Base-by-base conservation (phyloP, 2,888 invertebrate genomes). In the Synergus itoensis region DNA sequence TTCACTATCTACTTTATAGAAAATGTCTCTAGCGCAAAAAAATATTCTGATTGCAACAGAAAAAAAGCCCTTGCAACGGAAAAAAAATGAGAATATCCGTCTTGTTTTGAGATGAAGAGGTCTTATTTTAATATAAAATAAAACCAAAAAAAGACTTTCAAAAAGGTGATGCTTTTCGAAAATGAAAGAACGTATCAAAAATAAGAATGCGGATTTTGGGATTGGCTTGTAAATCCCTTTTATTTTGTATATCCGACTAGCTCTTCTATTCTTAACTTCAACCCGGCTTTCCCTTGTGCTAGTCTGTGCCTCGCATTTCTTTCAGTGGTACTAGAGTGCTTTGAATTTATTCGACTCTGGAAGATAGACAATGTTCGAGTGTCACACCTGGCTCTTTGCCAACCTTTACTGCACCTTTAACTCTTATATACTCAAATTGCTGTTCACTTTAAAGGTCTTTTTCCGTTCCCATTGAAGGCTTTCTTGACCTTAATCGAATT, bases 311-410 rank as follows among this genome's bases (percentile, higher is more conserved):
- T 73, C 73, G 40, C 21, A 48, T 18, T 73, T 53, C 73, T 73
- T 73, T 36, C 16, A 73, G n/a, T 53, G 18, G 53, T 36, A 28
- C n/a, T 73, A 53, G 36, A 53, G 36, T 28, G n/a, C 53, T 73
- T 73, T 73, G 73, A 53, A 73, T 73, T 73, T 73, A 73, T 69
- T 69, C 7, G 69, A 69, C 36, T 8, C 69, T 12, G 12, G 18
- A 53, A 73, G n/a, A 53, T 11, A 53, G 53, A 53, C 36, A 73
- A 28, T 36, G 28, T 69, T 69, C 69, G 3, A 48, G 16, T 45
- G 18, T 73, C 69, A 53, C 73, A 28, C n/a, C 73, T 73, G 53
- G 73, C 73, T 73, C 73, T 36, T 73, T 73, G 53, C 73, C 73
- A 73, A 73, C 36, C 53, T 14, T 43, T 45, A 21, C 67, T 43